Evolutionary conservation across 2,888 invertebrate species (phyloP).

Genomic region (Apantesis nais): DNA sequence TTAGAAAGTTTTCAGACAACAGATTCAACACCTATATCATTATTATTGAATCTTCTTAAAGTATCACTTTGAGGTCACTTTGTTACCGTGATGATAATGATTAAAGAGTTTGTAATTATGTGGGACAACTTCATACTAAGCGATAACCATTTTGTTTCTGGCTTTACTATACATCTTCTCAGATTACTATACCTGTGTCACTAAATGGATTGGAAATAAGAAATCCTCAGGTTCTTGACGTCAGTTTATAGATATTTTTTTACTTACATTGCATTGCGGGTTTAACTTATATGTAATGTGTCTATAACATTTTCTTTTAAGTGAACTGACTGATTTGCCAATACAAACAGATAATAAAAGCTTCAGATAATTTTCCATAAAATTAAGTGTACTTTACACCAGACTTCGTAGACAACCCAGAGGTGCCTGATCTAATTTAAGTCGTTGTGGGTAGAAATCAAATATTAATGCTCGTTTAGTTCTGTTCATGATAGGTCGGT

Average conservation of each 20-base stretch:
- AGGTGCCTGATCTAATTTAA: slow-evolving; percentile 88
- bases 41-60: too few relatives aligned
- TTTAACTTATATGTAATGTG: not conserved
- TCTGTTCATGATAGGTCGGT: too few relatives aligned
- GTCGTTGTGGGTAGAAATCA: not conserved
- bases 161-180: not conserved
- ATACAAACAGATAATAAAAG: too few relatives aligned
- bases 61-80: too few relatives aligned
- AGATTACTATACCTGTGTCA: not conserved
- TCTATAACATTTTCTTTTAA: not conserved
- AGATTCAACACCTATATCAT: too few relatives aligned
- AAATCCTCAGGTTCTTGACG: not conserved
- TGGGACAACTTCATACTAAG: not conserved
- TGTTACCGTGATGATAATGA: too few relatives aligned
- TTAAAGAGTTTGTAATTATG: too few relatives aligned
- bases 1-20: too few relatives aligned
- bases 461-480: too few relatives aligned
- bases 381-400: too few relatives aligned
- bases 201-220: not conserved
- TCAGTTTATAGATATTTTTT: not conserved
- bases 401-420: slow-evolving; percentile 85
- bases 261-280: too few relatives aligned
- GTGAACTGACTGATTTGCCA: not conserved
- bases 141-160: not conserved
- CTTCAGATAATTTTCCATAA: too few relatives aligned